Conservation (phyloP, 2,113 vertebrate genomes). For the Osmerus mordax region DNA sequence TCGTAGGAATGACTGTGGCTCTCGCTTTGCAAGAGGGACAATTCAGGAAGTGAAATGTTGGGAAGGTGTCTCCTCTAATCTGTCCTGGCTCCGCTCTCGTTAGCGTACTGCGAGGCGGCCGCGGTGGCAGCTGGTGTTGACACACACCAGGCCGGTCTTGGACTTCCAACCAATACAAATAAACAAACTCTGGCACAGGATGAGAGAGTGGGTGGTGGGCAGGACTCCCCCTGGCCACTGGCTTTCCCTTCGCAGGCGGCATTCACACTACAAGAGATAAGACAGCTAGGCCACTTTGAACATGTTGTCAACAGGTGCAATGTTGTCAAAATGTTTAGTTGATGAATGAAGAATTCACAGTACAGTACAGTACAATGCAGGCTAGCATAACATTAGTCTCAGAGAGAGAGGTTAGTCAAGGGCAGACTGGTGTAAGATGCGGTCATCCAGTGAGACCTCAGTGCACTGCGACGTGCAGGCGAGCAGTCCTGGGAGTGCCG, state of each 20-base stretch:
- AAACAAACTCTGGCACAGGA: conserved; percentile 38
- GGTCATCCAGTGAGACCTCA: conserved; percentile 42
- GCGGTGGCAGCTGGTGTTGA: conserved; percentile 30
- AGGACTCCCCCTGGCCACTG: conserved; percentile 4
- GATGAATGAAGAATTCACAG: too few species aligned
- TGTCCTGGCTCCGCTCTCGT: conserved; percentile 23
- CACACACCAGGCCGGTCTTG: conserved; percentile 31
- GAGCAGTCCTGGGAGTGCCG: conserved; percentile 34
- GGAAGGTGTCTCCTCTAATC: conserved; percentile 36
- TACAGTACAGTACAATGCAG: too few species aligned
- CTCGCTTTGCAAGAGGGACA: neutral
- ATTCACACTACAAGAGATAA: neutral
- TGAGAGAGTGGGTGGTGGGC: conserved; percentile 26
- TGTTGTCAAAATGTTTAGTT: too few species aligned
- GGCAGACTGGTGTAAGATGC: conserved; percentile 30
- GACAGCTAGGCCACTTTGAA: neutral
- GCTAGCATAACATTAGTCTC: too few species aligned
- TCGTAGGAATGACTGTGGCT: neutral
- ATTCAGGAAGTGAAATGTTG: conserved; percentile 25
- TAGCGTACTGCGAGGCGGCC: conserved; percentile 3
- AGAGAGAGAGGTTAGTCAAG: too few species aligned
- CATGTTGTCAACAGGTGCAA: too few species aligned
- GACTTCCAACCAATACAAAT: conserved; percentile 32
- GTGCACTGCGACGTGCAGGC: conserved; percentile 14
- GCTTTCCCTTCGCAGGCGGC: neutral